Percentiles rank a stretch among this genome's conserved stretches.
Conservation (phyloP, 2,888 invertebrate genomes). For the Drosophila vallismaia region DNA sequence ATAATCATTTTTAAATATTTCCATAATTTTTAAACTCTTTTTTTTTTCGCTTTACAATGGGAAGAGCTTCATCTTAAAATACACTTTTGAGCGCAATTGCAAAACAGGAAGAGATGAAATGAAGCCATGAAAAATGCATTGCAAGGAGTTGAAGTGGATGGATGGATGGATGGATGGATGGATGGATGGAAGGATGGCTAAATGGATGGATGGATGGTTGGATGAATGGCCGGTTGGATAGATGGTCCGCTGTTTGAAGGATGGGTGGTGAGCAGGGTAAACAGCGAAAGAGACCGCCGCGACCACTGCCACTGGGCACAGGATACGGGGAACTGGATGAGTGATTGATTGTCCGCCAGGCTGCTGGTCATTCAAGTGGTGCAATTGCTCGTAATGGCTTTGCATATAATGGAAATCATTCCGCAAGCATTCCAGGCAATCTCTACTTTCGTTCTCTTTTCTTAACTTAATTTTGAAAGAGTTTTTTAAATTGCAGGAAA, state of each 20-base stretch:
- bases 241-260: conserved; percentile 32
- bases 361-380: conserved; percentile 55
- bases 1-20: background rate
- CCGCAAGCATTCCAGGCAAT: conserved; percentile 6
- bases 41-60: background rate
- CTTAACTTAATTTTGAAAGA: background rate
- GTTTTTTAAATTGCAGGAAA: background rate
- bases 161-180: conserved; percentile 36
- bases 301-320: conserved; percentile 3
- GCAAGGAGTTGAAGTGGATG: conserved; percentile 59
- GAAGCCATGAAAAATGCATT: conserved; percentile 74
- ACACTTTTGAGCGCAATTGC: conserved; percentile 1
- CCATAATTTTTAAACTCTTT: background rate
- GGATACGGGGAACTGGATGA: conserved; percentile 31
- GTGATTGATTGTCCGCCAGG: conserved; percentile 61
- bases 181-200: conserved; percentile 38
- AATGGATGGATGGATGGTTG: conserved; percentile 17
- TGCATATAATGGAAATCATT: conserved; percentile 73
- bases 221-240: conserved; percentile 28
- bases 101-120: conserved; percentile 52
- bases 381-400: conserved; percentile 75
- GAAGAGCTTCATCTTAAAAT: background rate
- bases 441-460: background rate
- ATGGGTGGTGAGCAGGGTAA: conserved; percentile 11
- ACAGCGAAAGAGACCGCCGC: conserved; percentile 1